phyloP scores from a whole-genome alignment of 2,888 invertebrate genomes.

The Oligia fasciuncula region DNA sequence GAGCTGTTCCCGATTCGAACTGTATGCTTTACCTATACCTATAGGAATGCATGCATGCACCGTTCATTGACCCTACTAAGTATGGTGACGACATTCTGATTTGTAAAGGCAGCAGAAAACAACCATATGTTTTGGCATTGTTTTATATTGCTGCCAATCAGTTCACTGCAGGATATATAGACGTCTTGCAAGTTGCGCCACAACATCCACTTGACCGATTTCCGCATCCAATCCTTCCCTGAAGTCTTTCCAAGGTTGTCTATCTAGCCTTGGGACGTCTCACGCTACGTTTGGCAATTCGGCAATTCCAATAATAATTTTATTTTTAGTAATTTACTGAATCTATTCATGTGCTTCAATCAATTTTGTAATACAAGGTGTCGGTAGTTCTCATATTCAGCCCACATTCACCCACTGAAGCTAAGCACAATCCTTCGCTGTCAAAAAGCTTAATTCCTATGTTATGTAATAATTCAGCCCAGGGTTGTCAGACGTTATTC shows the following conservation, averaged over 20 bases:
- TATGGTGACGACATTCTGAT: not conserved
- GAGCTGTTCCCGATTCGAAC: conserved; percentile 30
- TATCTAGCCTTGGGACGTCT: not conserved
- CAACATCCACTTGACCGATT: not conserved
- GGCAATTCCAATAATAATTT: not conserved
- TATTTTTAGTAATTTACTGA: not conserved
- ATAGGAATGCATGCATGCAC: conserved; percentile 13
- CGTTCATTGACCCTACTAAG: conserved; percentile 18
- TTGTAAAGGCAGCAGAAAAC: not conserved
- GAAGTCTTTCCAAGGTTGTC: not conserved
- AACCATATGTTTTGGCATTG: not conserved
- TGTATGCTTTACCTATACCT: conserved; percentile 1
- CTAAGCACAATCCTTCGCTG: not conserved
- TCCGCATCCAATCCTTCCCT: not conserved
- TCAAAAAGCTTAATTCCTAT: conserved; percentile 20
- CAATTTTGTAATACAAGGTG: conserved; percentile 21
- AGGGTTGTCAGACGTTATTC: conserved; percentile 50
- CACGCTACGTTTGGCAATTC: not conserved
- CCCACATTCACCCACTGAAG: conserved; percentile 16
- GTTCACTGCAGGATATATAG: not conserved
- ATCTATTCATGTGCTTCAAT: conserved; percentile 2
- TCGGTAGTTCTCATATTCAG: conserved; percentile 1
- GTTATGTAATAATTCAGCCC: conserved; percentile 47
- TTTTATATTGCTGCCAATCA: not conserved
- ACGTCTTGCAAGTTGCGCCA: not conserved